A percentile compares a stretch with the other conserved stretches of the same genome.
These are phyloP conservation scores for Diplolepis rosae DNA, from an alignment of 2,888 invertebrate species.

Conservation along the genomic window DNA sequence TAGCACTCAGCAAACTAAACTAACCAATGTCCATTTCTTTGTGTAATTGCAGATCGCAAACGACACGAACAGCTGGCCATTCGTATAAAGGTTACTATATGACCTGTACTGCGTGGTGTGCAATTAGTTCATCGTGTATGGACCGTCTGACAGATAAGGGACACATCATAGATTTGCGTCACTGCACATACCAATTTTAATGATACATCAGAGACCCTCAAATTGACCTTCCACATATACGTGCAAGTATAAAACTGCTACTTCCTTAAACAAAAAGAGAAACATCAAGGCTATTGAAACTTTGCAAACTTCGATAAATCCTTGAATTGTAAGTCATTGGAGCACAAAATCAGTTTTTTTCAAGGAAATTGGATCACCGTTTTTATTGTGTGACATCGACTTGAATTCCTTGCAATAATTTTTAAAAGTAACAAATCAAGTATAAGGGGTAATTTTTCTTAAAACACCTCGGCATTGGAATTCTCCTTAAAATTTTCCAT, in stretches of 20 bases:
- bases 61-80: constrained; percentile 47
- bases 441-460: too few species aligned
- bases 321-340: neutral
- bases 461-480: too few species aligned
- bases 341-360: neutral
- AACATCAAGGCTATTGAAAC: neutral
- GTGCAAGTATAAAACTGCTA: constrained; percentile 21
- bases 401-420: too few species aligned
- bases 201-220: constrained; percentile 40
- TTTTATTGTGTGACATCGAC: neutral
- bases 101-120: constrained; percentile 35
- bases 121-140: constrained; percentile 53
- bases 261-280: neutral
- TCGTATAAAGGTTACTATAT: constrained; percentile 48
- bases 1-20: neutral
- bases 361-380: too few species aligned
- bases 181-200: constrained; percentile 13
- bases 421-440: too few species aligned
- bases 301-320: neutral
- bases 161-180: constrained; percentile 34
- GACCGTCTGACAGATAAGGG: constrained; percentile 33
- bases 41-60: constrained; percentile 44
- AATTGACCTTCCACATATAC: constrained; percentile 47
- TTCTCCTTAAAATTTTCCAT: too few species aligned
- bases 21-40: constrained; percentile 31